Conservation (phyloP, 35 echinoderm and acorn worm genomes). For the Ophiothrix spiculata region DNA sequence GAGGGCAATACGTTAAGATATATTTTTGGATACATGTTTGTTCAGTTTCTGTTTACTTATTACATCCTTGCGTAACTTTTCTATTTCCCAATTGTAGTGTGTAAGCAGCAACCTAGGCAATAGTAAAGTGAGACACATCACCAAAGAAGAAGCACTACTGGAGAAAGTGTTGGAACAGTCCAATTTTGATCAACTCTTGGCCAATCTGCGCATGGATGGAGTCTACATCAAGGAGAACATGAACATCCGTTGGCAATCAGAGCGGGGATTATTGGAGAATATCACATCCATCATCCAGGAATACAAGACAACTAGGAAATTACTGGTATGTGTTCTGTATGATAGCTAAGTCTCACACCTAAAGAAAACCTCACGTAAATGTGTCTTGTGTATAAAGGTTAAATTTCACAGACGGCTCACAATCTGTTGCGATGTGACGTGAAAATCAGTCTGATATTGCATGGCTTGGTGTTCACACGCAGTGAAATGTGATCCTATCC, state of each 20-base stretch:
- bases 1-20: not conserved
- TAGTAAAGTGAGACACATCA: constrained; percentile 93
- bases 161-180: constrained; percentile 46
- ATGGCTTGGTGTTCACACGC: no score
- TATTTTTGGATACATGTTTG: not conserved
- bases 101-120: constrained; percentile 80
- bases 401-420: no score
- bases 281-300: constrained; percentile 85
- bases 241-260: constrained; percentile 86
- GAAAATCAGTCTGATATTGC: no score
- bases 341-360: no score
- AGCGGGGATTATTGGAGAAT: constrained; percentile 79
- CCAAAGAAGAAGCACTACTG: constrained; percentile 88
- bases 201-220: constrained; percentile 90
- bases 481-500: no score
- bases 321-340: constrained; percentile 76
- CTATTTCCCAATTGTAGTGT: no score
- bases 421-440: no score
- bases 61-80: no score
- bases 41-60: constrained; percentile 13
- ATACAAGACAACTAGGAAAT: constrained; percentile 85
- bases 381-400: no score
- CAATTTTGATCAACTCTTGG: constrained; percentile 93
- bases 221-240: constrained; percentile 99
- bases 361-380: no score